phyloP scores from a whole-genome alignment of 2,797 vertebrate genomes.

The Apodemus agrarius region DNA sequence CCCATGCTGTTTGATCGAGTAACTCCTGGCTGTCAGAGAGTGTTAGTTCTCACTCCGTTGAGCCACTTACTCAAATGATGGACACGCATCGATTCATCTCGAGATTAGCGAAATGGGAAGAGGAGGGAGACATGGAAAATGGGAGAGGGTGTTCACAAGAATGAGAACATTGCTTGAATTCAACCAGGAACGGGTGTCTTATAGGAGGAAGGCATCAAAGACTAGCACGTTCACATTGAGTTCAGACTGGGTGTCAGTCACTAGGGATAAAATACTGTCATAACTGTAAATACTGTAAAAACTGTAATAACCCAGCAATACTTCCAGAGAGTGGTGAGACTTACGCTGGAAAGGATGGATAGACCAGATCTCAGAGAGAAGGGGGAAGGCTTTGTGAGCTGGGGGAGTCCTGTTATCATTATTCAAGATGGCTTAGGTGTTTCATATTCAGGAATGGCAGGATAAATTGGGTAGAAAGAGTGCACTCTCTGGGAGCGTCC shows the following conservation, averaged over 20 bases:
- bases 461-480: background rate
- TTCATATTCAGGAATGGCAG: slow-evolving; percentile 29
- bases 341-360: background rate
- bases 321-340: background rate
- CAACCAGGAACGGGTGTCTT: background rate
- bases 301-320: background rate
- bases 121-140: background rate
- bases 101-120: background rate
- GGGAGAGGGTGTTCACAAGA: background rate
- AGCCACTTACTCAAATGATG: background rate
- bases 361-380: background rate
- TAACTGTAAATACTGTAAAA: too few relatives aligned
- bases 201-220: background rate
- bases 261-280: background rate
- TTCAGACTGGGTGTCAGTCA: background rate
- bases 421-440: background rate
- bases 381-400: background rate
- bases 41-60: background rate
- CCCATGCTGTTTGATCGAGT: background rate
- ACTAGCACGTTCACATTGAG: background rate
- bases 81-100: background rate
- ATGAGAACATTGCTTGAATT: background rate
- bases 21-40: background rate
- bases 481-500: slow-evolving; percentile 18
- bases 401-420: background rate